Base-by-base conservation (phyloP, 2,888 invertebrate genomes). In the Arge pagana region DNA sequence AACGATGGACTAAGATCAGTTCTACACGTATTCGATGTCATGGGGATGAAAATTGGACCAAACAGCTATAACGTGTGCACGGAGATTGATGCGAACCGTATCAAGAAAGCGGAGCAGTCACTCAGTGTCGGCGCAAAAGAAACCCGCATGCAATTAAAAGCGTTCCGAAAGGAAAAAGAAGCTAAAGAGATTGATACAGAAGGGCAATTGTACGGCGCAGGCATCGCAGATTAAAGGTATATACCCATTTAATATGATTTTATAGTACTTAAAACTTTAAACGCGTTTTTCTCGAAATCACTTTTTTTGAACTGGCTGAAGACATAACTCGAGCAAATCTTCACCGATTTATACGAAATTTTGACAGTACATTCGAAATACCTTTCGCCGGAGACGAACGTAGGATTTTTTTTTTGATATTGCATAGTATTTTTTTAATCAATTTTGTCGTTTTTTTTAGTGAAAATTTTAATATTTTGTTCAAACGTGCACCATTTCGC, bases 231-330 rank as follows among this genome's bases (percentile, higher is more conserved):
- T 37, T 41, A 18, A 35, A 28, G 8, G 19, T 40, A 50, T 28
- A 16, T 50, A 7, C 24, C 24, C 26, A 11, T 35, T 16, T 42
- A 11, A 26, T 41, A 24, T 30, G 16, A 33, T 26, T 33, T 15
- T 33, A 40, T 7, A 10, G 4, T 40, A 2, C 10, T 26, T 11
- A 7, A 30, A 52, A 45, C 52, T 52, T 52, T 19, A 52, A 52
- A 45, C 37, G 52, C 39, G 48, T 48, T 48, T 52, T 48, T 52
- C 52, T 52, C 40, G 33, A 52, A 52, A 48, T 48, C 16, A 23
- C 21, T 30, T 52, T 52, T 52, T 52, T 45, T n/a, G 21, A 52
- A 18, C 10, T 31, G 26, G 24, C 16, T 21, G 48, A 5, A 30
- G 24, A 2, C 37, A 45, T 48, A 39, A 24, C 31, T 45, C 35